Evolutionary conservation across 2,113 vertebrate genomes (phyloP).

Genomic region (Petromus typicus): DNA sequence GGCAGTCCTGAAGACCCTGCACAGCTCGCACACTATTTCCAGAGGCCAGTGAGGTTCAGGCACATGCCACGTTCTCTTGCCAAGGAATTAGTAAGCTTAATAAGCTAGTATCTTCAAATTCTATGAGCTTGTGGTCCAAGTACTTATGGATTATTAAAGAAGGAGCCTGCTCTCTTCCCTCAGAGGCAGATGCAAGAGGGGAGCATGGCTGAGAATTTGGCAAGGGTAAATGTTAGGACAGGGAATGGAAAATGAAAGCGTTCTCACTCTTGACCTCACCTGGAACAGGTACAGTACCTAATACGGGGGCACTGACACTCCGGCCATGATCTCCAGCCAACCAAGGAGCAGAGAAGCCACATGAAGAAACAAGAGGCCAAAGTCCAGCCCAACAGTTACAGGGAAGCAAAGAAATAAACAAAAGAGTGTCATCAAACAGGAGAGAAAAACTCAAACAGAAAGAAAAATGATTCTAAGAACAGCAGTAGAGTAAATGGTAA

Average conservation of each 20-base stretch:
- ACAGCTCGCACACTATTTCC: not conserved
- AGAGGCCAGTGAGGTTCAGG: not conserved
- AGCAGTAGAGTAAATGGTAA: not conserved
- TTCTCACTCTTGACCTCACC: slow-evolving; percentile 74
- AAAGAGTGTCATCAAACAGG: slow-evolving; percentile 83
- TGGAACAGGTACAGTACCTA: slow-evolving; percentile 93
- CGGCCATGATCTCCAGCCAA: slow-evolving; percentile 93
- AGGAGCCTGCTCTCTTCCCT: slow-evolving; percentile 7
- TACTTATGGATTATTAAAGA: not conserved
- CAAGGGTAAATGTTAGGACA: not conserved
- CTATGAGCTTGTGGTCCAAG: not conserved
- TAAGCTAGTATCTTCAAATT: not conserved
- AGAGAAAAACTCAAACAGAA: slow-evolving; percentile 80
- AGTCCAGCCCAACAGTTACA: slow-evolving; percentile 89
- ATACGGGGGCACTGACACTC: slow-evolving; percentile 96
- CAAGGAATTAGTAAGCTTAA: not conserved
- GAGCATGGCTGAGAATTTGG: not conserved
- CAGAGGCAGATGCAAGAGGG: not conserved
- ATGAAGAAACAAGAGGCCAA: slow-evolving; percentile 87
- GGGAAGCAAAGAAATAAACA: slow-evolving; percentile 85
- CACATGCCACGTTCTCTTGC: not conserved
- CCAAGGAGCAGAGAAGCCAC: slow-evolving; percentile 89
- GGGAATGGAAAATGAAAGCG: slow-evolving; percentile 49
- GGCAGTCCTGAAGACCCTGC: not conserved
- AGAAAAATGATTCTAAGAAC: slow-evolving; percentile 64